Base-by-base conservation (phyloP, 2,888 invertebrate genomes). In the Lasius platythorax region DNA sequence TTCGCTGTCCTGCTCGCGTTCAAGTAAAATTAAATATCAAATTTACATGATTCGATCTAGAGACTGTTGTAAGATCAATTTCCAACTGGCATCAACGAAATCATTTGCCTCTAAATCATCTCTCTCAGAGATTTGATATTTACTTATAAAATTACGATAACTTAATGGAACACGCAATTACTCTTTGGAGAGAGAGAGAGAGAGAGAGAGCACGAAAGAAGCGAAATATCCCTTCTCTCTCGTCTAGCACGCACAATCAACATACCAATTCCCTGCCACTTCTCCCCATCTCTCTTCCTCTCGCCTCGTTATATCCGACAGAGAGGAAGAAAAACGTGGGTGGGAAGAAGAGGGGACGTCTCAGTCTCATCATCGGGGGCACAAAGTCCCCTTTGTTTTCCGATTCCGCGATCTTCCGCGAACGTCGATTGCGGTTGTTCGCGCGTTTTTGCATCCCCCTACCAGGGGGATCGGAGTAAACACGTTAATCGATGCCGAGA, bases 371-470 rank as follows among this genome's bases (percentile, higher is more conserved):
- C 90, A 85, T 37, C 85, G 75, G 72, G 67, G 46, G 84, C 85
- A 90, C 91, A 88, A 85, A 86, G 91, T 87, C 87, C 86, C 73
- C 91, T 89, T 91, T 91, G 91, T 91, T 88, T 91, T 88, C 84
- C 83, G 73, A 82, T 66, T 78, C 78, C 83, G 82, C 85, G 89
- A 85, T 87, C 78, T 70, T 86, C 79, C 73, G 75, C 83, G 84
- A 72, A 76, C 79, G 78, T 85, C 82, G 84, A 84, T 81, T 72
- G 75, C 64, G 75, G 64, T 56, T 73, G 78, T 84, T 85, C 88
- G 87, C 87, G 83, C 87, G 82, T 86, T 85, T 85, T 83, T 84
- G 73, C 83, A 70, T n/a, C 86, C 86, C 75, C 87, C 87, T 88
- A 81, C 84, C 87, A 85, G 90, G 37, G 37, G 2, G 53, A 53